Evolutionary conservation across 1,140 invertebrate species (phyloP), one percentile per base, ranked within the genome.

Genomic region (Anastatus disparis): DNA sequence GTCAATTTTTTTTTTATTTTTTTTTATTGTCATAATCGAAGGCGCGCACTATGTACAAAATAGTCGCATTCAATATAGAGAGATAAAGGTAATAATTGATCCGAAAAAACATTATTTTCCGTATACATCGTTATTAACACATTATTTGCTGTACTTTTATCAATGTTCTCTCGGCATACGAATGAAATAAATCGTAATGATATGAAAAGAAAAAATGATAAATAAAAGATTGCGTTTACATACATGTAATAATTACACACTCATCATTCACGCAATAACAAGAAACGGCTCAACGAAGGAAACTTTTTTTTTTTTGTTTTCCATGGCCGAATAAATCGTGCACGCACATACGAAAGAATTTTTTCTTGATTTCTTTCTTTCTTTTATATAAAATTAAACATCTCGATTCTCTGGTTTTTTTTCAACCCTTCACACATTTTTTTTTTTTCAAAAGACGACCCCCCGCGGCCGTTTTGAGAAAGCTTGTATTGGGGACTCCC

Each of bases 11-110:
- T n/a, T n/a, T n/a, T n/a, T n/a, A n/a, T n/a, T n/a, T n/a, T n/a
- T n/a, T n/a, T 65, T 71, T 71, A 71, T 71, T 71, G 69, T 71
- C 69, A 71, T 58, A 58, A 42, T 71, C 69, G 55, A 71, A 71
- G 69, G 69, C 69, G 69, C 69, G 69, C 20, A 59, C 69, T 65
- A 65, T 65, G 15, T 65, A 50, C 40, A 63, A 15, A 50, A 62
- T 63, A 63, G 68, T 63, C 68, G 68, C 68, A 70, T 70, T 50
- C 20, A n/a, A n/a, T n/a, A n/a, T n/a, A n/a, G n/a, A n/a, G n/a
- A n/a, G n/a, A n/a, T n/a, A n/a, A 27, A 26, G 38, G 40, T 58
- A 12, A 59, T 59, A 48, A 59, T 59, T 68, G 53, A 68, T 68
- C 65, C 65, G 65, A 50, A 59, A 44, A 46, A 42, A 53, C 24